Base-by-base conservation (phyloP, 2,888 invertebrate species). In the Latrodectus elegans region DNA sequence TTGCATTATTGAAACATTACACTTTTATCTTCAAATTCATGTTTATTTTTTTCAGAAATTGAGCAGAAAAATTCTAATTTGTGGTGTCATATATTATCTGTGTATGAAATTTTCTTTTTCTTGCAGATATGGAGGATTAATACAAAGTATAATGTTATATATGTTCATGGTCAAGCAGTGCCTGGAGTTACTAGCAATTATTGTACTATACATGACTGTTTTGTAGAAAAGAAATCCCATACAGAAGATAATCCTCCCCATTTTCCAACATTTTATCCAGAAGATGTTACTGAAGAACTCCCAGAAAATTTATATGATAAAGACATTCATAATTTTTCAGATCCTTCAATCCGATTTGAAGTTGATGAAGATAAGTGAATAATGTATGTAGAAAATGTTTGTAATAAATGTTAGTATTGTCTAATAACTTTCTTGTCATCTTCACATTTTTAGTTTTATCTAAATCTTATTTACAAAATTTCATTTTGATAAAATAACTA, bases 61-160 rank as follows among this genome's bases (percentile, higher is more conserved):
- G 4, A 38, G 38, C 3, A 6, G 22, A 38, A 38, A 38, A 6
- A 38, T 38, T 38, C 38, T 38, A 4, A 38, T 1, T 38, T 38
- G 38, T 38, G 1, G 38, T 38, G 6, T 38, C 38, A 6, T 2
- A 38, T 6, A 38, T 2, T 6, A 38, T 6, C 38, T 38, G 38
- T 38, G 38, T 4, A 38, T 38, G 38, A 38, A 38, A 4, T 38
- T 38, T 38, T 38, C 6, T 38, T 72, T 71, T 67, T 70, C 73
- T 93, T 95, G 4, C 94, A 97, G 95, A 95, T 99, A 90, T 94
- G 96, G 93, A 94, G 99, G 89, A 96, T 99, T 64, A 98, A 99
- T 92, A 96, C 96, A n/a, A 96, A 97, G 92, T 95, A 97, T 92
- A 98, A 99, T 93, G 95, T 99, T 0, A 93, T 99, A 88, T 99